phyloP scores from a whole-genome alignment of 2,113 vertebrate species.

The Stigmatopora nigra region DNA sequence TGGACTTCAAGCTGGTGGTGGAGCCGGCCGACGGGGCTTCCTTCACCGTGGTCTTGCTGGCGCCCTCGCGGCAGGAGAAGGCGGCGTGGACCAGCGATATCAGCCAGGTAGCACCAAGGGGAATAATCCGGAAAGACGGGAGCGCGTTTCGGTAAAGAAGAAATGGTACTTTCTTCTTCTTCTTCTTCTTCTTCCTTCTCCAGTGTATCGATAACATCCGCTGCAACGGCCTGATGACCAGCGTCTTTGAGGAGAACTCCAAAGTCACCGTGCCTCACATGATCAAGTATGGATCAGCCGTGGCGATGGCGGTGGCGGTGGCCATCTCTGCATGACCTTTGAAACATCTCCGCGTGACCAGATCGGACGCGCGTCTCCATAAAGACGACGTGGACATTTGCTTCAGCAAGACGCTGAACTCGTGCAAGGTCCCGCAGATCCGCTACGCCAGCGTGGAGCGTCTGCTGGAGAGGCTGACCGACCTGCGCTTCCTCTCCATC shows the following conservation, averaged over 20 bases:
- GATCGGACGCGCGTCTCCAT: constrained; percentile 93
- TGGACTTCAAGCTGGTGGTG: constrained; percentile 95
- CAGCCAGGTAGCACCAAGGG: constrained; percentile 80
- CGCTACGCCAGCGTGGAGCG: constrained; percentile 93
- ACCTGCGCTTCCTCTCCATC: constrained; percentile 94
- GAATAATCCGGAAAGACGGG: constrained; percentile 40
- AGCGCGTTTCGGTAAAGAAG: constrained; percentile 19
- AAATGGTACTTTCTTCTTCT: not conserved
- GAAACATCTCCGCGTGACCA: constrained; percentile 47
- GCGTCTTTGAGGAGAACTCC: constrained; percentile 98
- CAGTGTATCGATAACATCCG: constrained; percentile 98
- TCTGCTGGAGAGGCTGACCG: constrained; percentile 90
- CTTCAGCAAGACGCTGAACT: constrained; percentile 99
- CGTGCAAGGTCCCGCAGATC: constrained; percentile 98
- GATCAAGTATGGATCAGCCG: no score
- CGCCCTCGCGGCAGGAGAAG: constrained; percentile 92
- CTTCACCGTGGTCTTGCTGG: constrained; percentile 89
- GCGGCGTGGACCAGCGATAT: constrained; percentile 98
- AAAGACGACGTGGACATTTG: constrained; percentile 95
- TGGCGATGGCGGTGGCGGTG: no score
- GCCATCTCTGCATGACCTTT: constrained; percentile 32
- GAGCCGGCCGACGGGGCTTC: constrained; percentile 80
- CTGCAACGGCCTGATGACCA: constrained; percentile 97
- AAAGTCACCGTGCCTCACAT: constrained; percentile 98
- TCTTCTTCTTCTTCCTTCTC: not conserved